phyloP scores from a whole-genome alignment of 1,140 invertebrate genomes.

The Drosophila dunni region DNA sequence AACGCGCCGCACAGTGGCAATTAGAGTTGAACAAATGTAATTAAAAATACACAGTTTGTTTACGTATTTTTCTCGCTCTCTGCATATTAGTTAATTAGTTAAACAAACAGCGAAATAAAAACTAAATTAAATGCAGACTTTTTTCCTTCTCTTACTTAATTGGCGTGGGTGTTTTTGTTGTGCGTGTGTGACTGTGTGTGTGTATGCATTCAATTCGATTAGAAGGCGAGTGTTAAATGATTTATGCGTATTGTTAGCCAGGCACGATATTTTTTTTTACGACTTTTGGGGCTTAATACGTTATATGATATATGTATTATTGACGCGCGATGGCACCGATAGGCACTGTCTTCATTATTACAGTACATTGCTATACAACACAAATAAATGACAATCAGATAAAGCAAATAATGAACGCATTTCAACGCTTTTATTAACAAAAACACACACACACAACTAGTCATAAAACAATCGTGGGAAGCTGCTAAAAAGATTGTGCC shows the following conservation, averaged over 20 bases:
- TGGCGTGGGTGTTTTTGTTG: conserved; percentile 44
- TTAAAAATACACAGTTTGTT: conserved; percentile 53
- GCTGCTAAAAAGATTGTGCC: conserved; percentile 12
- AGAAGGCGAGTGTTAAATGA: conserved; percentile 62
- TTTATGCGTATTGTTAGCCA: conserved; percentile 62
- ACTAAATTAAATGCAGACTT: conserved; percentile 15
- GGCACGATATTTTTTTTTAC: conserved; percentile 52
- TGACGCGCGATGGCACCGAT: conserved; percentile 24
- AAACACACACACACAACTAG: conserved; percentile 4
- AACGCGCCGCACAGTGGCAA: conserved; percentile 36
- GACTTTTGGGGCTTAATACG: conserved; percentile 20
- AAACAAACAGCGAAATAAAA: conserved; percentile 15
- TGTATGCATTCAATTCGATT: conserved; percentile 37
- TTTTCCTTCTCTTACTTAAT: not conserved
- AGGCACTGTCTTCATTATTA: conserved; percentile 26
- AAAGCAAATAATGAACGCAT: conserved; percentile 36
- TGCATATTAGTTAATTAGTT: conserved; percentile 60
- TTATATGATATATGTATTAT: conserved; percentile 41
- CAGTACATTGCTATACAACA: not conserved
- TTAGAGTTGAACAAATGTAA: conserved; percentile 57
- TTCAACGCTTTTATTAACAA: conserved; percentile 27
- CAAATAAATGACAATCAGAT: conserved; percentile 44
- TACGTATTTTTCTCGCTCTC: conserved; percentile 15
- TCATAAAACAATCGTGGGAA: conserved; percentile 22
- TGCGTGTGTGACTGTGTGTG: not conserved